Evolutionary conservation across 2,888 invertebrate species (phyloP).

Genomic region (Ischnus inquisitorius): DNA sequence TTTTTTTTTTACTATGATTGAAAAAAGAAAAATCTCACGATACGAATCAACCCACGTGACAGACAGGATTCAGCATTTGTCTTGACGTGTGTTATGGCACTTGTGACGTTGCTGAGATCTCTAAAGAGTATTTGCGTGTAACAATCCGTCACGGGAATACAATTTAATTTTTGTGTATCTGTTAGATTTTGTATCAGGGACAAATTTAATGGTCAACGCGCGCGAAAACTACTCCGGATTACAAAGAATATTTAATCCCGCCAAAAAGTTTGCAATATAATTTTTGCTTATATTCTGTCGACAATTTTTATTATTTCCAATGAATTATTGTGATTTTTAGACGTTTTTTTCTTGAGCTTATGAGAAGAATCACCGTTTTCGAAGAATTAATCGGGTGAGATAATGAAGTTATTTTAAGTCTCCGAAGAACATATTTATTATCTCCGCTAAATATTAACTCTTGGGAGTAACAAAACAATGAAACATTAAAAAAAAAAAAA

Average conservation of each 20-base stretch:
- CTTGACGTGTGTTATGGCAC: conserved; percentile 69
- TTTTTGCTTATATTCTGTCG: not conserved
- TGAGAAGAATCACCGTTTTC: too few species aligned
- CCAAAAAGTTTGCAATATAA: not conserved
- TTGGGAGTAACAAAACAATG: too few species aligned
- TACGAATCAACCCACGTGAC: conserved; percentile 44
- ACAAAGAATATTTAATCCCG: not conserved
- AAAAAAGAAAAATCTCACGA: conserved; percentile 30
- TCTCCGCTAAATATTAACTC: too few species aligned
- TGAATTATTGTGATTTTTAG: too few species aligned
- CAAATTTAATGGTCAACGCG: conserved; percentile 41
- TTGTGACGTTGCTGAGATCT: conserved; percentile 68
- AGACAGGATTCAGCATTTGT: conserved; percentile 60
- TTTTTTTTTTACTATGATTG: conserved; percentile 9
- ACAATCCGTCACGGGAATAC: conserved; percentile 33
- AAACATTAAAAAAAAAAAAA: too few species aligned
- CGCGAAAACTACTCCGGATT: conserved; percentile 34
- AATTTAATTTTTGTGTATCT: conserved; percentile 35
- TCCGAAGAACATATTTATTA: too few species aligned
- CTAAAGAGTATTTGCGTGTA: conserved; percentile 53
- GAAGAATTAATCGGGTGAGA: too few species aligned
- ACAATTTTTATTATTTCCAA: not conserved
- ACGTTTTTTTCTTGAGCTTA: too few species aligned
- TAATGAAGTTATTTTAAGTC: too few species aligned
- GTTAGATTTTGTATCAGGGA: conserved; percentile 18